A percentile compares a stretch with the other conserved stretches of the same genome.
Conservation (phyloP, 2,888 invertebrate species). For the Periphyllus acericola region DNA sequence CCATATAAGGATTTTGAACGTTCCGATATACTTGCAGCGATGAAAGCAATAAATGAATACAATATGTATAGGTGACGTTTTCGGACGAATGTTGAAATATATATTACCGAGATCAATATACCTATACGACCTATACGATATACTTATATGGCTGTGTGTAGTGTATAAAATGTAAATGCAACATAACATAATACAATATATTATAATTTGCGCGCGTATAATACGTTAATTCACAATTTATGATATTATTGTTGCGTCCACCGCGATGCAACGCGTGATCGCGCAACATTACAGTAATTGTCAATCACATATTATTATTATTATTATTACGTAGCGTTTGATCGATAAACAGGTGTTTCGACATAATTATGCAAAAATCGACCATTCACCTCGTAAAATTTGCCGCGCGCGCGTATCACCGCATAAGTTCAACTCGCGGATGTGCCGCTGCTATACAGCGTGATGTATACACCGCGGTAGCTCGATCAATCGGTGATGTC, state of each 20-base stretch:
- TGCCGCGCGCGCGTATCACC: neutral
- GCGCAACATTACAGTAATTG: neutral
- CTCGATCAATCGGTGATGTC: neutral
- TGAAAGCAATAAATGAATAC: slow-evolving; percentile 28
- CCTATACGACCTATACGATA: too few species aligned
- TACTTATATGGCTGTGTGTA: too few species aligned
- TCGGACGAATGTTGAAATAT: neutral
- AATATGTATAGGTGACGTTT: neutral
- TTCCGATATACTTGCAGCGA: neutral
- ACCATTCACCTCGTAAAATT: slow-evolving; percentile 22
- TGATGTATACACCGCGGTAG: neutral
- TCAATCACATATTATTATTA: neutral
- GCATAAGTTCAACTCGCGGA: neutral
- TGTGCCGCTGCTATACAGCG: too few species aligned
- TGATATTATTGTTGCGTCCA: too few species aligned
- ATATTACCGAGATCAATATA: neutral
- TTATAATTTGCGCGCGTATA: too few species aligned
- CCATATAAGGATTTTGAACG: slow-evolving; percentile 28
- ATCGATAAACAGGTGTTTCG: slow-evolving; percentile 1
- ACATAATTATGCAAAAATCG: neutral
- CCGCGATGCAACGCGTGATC: neutral
- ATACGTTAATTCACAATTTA: too few species aligned
- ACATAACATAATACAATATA: too few species aligned
- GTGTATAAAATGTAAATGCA: too few species aligned
- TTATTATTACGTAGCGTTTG: neutral